Base-by-base conservation (phyloP, 2,888 invertebrate species). In the Heterodera filipjevi region DNA sequence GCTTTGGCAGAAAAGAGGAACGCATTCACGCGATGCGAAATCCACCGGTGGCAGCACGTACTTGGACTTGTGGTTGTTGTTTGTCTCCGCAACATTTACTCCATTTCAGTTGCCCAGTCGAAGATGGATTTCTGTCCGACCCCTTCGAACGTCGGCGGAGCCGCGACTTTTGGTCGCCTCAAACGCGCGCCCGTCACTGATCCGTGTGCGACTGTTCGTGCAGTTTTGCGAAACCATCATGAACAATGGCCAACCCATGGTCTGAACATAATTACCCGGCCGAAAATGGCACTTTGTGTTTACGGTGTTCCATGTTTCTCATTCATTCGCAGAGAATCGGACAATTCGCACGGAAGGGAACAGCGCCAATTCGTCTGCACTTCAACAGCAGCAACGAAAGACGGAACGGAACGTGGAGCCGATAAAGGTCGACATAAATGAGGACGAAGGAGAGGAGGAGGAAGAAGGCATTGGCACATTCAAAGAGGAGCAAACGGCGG, bases 1-100 rank as follows among this genome's bases (percentile, higher is more conserved):
- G 75, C 33, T 77, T 77, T 75, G 77, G 77, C 39, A 33, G 66
- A 10, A 77, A 74, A 27, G 77, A 77, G 19, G 77, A 77, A 59
- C 27, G 77, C 3, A 32, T 72, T 16, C 32, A 71, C 68, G 72
- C 66, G 39, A 76, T 53, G 46, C 68, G 68, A 35, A 68, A 32
- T 14, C 68, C 68, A 66, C 12, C 66, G 27, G 2, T 27, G 10
- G 35, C 16, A 12, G 68, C 35, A 30, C 32, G 1, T 22, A 19
- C 32, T 68, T 39, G 39, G 39, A 3, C 39, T 39, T 16, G 32
- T 22, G 3, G 3, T 5, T 16, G 12, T 5, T n/a, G 2, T 68
- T 68, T 33, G 16, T n/a, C 8, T 32, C 32, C 16, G 5, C 22
- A 3, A 22, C 16, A 68, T 33, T 32, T 2, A 10, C 30, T 68